Evolutionary conservation across 2,888 invertebrate species (phyloP).

Genomic region (Eristalis tenax): DNA sequence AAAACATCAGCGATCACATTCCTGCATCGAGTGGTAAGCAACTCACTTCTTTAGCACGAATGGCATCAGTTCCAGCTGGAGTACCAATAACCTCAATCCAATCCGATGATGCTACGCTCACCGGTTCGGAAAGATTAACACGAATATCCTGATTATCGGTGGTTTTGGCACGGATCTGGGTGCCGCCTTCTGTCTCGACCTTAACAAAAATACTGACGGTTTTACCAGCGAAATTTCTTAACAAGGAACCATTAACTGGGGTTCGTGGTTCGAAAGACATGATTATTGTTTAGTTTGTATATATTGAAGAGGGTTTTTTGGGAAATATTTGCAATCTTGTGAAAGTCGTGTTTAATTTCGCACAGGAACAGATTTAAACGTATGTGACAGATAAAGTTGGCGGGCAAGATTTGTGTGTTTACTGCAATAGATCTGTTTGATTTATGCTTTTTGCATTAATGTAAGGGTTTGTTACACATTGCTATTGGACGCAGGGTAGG

Average conservation of each 20-base stretch:
- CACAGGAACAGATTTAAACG: background rate
- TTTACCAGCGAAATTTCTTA: slow-evolving; percentile 77
- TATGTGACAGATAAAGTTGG: slow-evolving; percentile 33
- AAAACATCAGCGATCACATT: background rate
- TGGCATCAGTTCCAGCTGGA: slow-evolving; percentile 74
- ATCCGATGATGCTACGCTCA: slow-evolving; percentile 74
- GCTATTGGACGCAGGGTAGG: too few species aligned
- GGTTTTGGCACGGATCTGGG: slow-evolving; percentile 75
- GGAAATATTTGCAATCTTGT: slow-evolving; percentile 46
- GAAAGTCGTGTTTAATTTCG: too few species aligned
- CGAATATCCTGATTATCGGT: slow-evolving; percentile 76
- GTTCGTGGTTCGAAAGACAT: slow-evolving; percentile 78
- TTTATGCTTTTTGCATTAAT: background rate
- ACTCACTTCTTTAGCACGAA: slow-evolving; percentile 78
- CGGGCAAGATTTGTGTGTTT: slow-evolving; percentile 5
- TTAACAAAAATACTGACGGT: slow-evolving; percentile 78
- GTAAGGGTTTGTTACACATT: too few species aligned
- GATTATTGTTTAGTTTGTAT: too few species aligned
- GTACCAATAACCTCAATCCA: slow-evolving; percentile 80
- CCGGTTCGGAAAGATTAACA: slow-evolving; percentile 75
- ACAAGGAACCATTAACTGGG: slow-evolving; percentile 77
- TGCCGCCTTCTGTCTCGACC: slow-evolving; percentile 75
- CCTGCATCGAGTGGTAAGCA: background rate
- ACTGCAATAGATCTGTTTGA: background rate
- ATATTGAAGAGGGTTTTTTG: slow-evolving; percentile 57